These are phyloP conservation scores for Sinocyclocheilus anophthalmus DNA, from an alignment of 2,113 vertebrate species.

Conservation along the genomic window DNA sequence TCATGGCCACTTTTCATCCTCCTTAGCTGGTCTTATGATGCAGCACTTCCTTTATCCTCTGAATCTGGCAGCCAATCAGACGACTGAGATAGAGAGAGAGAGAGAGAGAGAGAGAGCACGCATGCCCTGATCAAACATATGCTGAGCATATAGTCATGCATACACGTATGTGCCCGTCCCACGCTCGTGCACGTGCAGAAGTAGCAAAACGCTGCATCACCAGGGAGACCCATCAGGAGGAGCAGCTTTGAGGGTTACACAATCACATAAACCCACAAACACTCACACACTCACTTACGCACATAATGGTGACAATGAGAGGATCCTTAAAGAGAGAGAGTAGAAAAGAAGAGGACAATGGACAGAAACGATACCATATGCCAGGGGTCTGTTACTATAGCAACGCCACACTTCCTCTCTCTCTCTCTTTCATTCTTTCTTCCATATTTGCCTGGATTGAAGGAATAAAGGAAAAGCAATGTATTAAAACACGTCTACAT, in stretches of 20 bases:
- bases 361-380: conserved; percentile 50
- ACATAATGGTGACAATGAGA: conserved; percentile 42
- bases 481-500: background rate
- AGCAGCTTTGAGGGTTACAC: conserved; percentile 44
- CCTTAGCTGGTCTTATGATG: background rate
- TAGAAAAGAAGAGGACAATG: conserved; percentile 44
- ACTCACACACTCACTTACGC: conserved; percentile 26
- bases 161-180: background rate
- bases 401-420: conserved; percentile 49
- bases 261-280: conserved; percentile 35
- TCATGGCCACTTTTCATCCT: background rate
- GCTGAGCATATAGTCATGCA: conserved; percentile 24
- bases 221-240: conserved; percentile 32
- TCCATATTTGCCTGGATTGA: conserved; percentile 10
- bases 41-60: background rate
- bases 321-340: conserved; percentile 47
- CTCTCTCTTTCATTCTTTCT: conserved; percentile 27
- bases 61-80: conserved; percentile 3
- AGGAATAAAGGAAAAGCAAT: conserved; percentile 2
- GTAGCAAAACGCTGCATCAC: conserved; percentile 28
- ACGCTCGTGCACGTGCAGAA: conserved; percentile 33
- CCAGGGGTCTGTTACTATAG: conserved; percentile 53
- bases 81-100: background rate
- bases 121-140: conserved; percentile 14
- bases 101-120: background rate